Evolutionary conservation across 2,797 vertebrate species (phyloP), one percentile per base, ranked within the genome.

Genomic region (Amniataba percoides): DNA sequence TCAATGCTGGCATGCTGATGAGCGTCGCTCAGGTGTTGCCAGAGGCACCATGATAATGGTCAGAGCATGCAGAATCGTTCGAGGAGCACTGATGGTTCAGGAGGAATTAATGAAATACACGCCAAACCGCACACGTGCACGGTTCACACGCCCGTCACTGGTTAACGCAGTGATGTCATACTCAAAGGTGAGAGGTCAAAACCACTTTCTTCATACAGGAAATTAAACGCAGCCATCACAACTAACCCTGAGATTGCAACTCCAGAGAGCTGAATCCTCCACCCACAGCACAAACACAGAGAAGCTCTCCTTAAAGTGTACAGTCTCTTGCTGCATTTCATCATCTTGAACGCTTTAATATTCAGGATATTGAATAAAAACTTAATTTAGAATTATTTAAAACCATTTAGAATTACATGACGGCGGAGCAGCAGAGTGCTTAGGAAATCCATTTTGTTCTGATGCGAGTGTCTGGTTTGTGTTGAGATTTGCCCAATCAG

Each of bases 1-100:
- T 92, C 87, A 86, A 65, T 59, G 61, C 83, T 42, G 70, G 91
- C 91, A 94, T 92, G 84, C 78, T 91, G 88, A 95, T 93, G 87
- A 93, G 90, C 74, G 74, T 65, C 82, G 90, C 88, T 87, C 91
- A 92, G 89, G 91, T 93, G 88, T 93, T 89, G 91, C 93, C 92
- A 91, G 92, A 93, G 92, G 91, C 92, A 45, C 81, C 80, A 61
- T 90, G 94, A 91, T 94, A 94, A 95, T 90, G 90, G 91, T 77
- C 79, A 83, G 87, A 84, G 86, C 88, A 87, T 89, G 84, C 85
- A 87, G 72, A 92, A 88, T 89, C 71, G 67, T 82, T 88, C 65
- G 56, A 86, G 60, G 55, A 86, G 77, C 61, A 25, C 70, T 55
- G 59, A 81, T 66, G 66, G 57, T 79, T 86, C 78, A 71, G 74